phyloP scores from a whole-genome alignment of 1,140 invertebrate genomes.

The Ctenoplectra terminalis region DNA sequence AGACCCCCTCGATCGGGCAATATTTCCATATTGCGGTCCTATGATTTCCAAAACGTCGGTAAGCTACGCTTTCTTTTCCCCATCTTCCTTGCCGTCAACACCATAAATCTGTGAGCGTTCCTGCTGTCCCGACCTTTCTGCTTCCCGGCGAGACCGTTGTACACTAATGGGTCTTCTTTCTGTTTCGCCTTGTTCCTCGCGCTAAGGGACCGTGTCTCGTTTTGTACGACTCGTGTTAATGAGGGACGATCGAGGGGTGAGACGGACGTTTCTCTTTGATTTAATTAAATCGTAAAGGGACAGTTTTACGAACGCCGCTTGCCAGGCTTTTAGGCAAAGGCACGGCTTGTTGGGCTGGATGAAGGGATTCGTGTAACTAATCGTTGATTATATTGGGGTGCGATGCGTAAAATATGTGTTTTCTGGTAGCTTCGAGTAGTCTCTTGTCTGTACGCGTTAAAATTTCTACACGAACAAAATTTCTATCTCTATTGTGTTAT shows the following conservation, averaged over 20 bases:
- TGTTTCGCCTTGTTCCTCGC: neutral
- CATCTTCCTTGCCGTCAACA: neutral
- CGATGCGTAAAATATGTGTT: neutral
- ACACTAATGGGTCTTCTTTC: neutral
- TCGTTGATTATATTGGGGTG: neutral
- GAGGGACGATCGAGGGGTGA: neutral
- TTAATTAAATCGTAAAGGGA: neutral
- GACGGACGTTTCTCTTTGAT: neutral
- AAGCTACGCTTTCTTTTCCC: neutral
- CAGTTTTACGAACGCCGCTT: neutral
- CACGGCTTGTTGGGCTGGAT: neutral
- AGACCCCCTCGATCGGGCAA: neutral
- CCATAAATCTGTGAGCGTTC: constrained; percentile 10
- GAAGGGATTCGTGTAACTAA: neutral
- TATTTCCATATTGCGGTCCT: constrained; percentile 24
- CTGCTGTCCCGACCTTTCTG: neutral
- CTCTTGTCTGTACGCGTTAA: neutral
- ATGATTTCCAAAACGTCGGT: neutral
- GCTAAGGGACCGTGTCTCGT: neutral
- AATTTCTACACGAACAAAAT: too few relatives aligned
- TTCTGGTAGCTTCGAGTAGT: neutral
- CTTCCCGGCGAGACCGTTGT: neutral
- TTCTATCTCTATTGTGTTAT: too few relatives aligned
- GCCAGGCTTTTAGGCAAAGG: neutral
- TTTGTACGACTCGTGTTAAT: constrained; percentile 1